Percentiles rank a stretch among this genome's conserved stretches.
These are phyloP conservation scores for Pseudonaja textilis DNA, from an alignment of 2,113 vertebrate genomes.

Conservation along the genomic window DNA sequence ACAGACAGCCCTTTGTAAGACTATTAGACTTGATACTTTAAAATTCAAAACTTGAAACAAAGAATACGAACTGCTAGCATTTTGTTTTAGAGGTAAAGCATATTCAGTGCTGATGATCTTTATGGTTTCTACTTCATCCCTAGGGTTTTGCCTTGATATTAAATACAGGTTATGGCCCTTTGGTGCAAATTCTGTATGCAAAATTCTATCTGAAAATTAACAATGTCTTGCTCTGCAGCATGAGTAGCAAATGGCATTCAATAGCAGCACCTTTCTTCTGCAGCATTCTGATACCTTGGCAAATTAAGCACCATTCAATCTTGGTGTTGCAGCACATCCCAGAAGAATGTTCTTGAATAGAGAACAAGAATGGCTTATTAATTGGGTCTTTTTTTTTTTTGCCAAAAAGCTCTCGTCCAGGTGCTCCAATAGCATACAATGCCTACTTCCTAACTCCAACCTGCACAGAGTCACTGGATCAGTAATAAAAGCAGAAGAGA, in stretches of 20 bases:
- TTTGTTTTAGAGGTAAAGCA: neutral
- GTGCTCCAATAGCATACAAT: slow-evolving; percentile 34
- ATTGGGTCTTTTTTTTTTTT: slow-evolving; percentile 13
- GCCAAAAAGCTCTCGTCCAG: slow-evolving; percentile 23
- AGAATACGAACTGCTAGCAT: neutral
- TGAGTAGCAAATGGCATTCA: neutral
- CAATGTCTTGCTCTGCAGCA: neutral
- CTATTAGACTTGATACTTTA: neutral
- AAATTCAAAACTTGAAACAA: neutral
- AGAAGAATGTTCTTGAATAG: slow-evolving; percentile 6
- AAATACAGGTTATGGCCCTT: neutral
- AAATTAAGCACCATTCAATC: fast-evolving
- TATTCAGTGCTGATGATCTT: neutral
- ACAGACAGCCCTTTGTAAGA: neutral
- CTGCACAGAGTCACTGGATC: slow-evolving; percentile 31
- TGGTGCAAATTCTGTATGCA: neutral
- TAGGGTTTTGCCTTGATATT: neutral
- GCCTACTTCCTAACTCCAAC: slow-evolving; percentile 49
- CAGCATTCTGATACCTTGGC: neutral
- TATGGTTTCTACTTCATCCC: neutral
- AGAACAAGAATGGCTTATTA: slow-evolving; percentile 28
- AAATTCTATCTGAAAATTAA: neutral
- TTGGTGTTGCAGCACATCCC: neutral
- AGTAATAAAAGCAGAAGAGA: slow-evolving; percentile 18
- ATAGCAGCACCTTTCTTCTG: neutral